These are phyloP conservation scores for Arvicanthis niloticus DNA, from an alignment of 2,113 vertebrate species.

Conservation along the genomic window DNA sequence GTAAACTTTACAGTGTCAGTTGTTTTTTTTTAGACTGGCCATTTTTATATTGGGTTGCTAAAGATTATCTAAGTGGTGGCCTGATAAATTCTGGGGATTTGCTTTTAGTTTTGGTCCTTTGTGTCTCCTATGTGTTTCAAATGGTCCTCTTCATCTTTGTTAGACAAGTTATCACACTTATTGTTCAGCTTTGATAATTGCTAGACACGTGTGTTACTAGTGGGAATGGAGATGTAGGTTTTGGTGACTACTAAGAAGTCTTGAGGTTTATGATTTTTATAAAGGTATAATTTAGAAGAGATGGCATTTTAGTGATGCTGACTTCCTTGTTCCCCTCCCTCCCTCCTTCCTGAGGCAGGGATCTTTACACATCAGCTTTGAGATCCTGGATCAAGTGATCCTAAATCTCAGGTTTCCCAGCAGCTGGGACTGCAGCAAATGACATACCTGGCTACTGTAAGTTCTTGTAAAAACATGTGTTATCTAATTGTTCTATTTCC, in stretches of 20 bases:
- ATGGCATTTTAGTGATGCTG: neutral
- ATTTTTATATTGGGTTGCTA: neutral
- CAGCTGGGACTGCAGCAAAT: neutral
- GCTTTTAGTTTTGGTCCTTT: neutral
- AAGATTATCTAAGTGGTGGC: neutral
- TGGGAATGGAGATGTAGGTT: neutral
- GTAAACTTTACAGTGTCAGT: neutral
- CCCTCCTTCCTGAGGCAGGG: neutral
- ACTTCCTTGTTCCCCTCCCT: neutral
- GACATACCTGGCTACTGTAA: neutral
- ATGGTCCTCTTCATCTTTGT: neutral
- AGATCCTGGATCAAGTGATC: neutral
- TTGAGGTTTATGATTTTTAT: neutral
- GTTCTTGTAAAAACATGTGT: neutral
- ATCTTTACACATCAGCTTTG: neutral
- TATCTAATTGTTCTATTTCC: neutral
- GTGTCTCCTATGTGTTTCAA: neutral
- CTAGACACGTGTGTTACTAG: neutral
- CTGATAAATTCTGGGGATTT: neutral
- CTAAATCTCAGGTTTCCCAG: neutral
- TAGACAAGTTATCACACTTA: neutral
- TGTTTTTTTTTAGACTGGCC: neutral
- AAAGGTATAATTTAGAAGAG: neutral
- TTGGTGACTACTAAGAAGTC: neutral
- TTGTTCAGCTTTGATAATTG: neutral